phyloP scores from a whole-genome alignment of 2,888 invertebrate genomes.

The Callyntrura sp. region DNA sequence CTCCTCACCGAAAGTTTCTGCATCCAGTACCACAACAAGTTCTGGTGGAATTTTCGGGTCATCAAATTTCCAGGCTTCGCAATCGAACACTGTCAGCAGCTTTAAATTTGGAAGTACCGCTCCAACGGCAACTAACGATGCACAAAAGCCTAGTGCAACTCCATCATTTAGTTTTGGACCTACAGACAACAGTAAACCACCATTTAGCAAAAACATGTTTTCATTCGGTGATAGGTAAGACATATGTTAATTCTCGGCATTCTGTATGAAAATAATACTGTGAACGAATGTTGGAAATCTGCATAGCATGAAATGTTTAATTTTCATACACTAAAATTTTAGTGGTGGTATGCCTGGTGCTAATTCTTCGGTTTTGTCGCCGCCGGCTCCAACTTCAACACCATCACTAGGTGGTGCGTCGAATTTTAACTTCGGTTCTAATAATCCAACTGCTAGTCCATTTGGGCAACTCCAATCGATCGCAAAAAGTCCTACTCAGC shows the following conservation, averaged over 20 bases:
- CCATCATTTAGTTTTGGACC: slow-evolving; percentile 59
- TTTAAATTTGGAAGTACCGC: slow-evolving; percentile 44
- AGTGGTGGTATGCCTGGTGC: slow-evolving; percentile 1
- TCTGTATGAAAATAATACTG: not conserved
- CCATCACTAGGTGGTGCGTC: slow-evolving; percentile 29
- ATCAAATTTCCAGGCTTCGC: slow-evolving; percentile 29
- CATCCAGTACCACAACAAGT: slow-evolving; percentile 15
- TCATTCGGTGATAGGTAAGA: slow-evolving; percentile 61
- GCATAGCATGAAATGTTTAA: no score
- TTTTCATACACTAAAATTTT: slow-evolving; percentile 37
- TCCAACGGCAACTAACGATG: slow-evolving; percentile 9
- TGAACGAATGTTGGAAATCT: not conserved
- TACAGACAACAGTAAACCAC: slow-evolving; percentile 4
- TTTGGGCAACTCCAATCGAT: slow-evolving; percentile 49
- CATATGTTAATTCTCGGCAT: not conserved
- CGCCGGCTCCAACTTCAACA: slow-evolving; percentile 36
- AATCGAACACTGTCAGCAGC: slow-evolving; percentile 23
- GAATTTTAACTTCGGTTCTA: slow-evolving; percentile 58
- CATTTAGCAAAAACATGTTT: slow-evolving; percentile 45
- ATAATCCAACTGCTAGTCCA: slow-evolving; percentile 49
- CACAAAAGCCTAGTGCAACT: slow-evolving; percentile 43
- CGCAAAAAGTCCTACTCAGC: slow-evolving; percentile 21
- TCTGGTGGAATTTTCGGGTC: slow-evolving; percentile 39
- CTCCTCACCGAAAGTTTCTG: slow-evolving; percentile 23
- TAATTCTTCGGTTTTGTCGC: slow-evolving; percentile 15